A percentile compares a stretch with the other conserved stretches of the same genome.
Evolutionary conservation across 2,888 invertebrate genomes (phyloP).

Genomic region (Agrochola lota): DNA sequence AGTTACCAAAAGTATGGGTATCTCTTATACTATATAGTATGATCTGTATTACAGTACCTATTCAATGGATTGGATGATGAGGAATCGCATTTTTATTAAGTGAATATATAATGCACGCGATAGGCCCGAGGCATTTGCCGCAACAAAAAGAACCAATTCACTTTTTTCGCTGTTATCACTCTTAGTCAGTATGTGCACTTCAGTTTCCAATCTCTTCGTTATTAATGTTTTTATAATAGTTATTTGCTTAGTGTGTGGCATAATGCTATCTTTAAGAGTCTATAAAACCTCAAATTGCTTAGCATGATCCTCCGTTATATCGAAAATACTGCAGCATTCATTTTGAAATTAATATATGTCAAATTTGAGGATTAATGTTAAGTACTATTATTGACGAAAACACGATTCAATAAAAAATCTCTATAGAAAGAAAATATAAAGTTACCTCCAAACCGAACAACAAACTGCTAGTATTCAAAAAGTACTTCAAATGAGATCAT

Average conservation of each 20-base stretch:
- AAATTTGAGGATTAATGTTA: too few relatives aligned
- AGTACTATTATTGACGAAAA: too few relatives aligned
- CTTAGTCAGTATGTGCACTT: slow-evolving; percentile 49
- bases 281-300: too few relatives aligned
- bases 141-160: slow-evolving; percentile 42
- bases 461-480: too few relatives aligned
- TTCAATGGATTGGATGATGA: slow-evolving; percentile 29
- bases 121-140: slow-evolving; percentile 19
- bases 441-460: too few relatives aligned
- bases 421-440: too few relatives aligned
- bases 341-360: too few relatives aligned
- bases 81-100: slow-evolving; percentile 45
- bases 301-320: too few relatives aligned
- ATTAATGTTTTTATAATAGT: slow-evolving; percentile 15
- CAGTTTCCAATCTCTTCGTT: slow-evolving; percentile 25
- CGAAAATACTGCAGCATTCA: too few relatives aligned
- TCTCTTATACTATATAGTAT: background rate
- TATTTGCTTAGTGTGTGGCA: slow-evolving; percentile 12
- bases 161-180: slow-evolving; percentile 34
- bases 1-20: too few relatives aligned
- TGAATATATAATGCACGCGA: slow-evolving; percentile 47
- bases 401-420: too few relatives aligned
- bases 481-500: too few relatives aligned
- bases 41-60: background rate
- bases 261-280: background rate